Evolutionary conservation across 2,797 vertebrate species (phyloP).

Genomic region (Valencia hispanica): DNA sequence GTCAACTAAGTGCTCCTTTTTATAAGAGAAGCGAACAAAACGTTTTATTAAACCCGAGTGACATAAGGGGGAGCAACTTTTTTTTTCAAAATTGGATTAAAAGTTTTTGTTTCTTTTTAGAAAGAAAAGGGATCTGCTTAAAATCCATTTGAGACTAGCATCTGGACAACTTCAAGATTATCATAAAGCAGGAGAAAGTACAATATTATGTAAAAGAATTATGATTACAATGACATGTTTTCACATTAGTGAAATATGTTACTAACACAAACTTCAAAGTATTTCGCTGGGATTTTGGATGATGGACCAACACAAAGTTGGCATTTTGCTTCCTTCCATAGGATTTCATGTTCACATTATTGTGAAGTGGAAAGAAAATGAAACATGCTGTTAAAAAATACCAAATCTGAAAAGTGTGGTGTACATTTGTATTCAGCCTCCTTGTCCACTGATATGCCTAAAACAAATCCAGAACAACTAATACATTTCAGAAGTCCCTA

Average conservation of each 20-base stretch:
- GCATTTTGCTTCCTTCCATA: no score
- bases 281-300: background rate
- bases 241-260: background rate
- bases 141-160: background rate
- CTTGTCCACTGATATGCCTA: background rate
- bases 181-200: background rate
- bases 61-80: slow-evolving; percentile 1
- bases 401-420: background rate
- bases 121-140: background rate
- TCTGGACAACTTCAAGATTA: background rate
- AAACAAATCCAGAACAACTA: background rate
- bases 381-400: no score
- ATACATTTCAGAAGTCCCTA: background rate
- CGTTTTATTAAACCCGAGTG: slow-evolving; percentile 19
- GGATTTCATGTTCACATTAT: no score
- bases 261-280: no score
- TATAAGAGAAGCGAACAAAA: slow-evolving; percentile 20
- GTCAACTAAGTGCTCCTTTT: slow-evolving; percentile 27
- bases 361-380: background rate
- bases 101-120: slow-evolving; percentile 1
- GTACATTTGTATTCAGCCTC: background rate
- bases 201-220: background rate
- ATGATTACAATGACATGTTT: background rate
- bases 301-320: background rate
- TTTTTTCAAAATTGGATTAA: background rate